A percentile compares a stretch with the other conserved stretches of the same genome.
phyloP scores from a whole-genome alignment of 2,888 invertebrate genomes.

The Strigamia crassipes region DNA sequence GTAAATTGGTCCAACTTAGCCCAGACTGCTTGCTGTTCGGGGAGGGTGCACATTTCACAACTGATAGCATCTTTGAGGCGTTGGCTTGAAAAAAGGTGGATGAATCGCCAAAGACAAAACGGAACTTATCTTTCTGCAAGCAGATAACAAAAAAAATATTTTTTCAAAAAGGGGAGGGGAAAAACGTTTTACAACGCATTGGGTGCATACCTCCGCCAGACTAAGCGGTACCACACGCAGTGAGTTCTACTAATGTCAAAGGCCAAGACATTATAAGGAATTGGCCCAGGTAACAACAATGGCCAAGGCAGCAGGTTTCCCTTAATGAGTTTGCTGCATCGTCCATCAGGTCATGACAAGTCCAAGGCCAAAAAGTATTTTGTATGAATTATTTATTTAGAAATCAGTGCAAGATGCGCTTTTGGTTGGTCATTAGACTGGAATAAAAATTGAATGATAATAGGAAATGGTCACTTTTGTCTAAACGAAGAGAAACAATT shows the following conservation, averaged over 20 bases:
- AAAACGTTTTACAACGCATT: conserved; percentile 17
- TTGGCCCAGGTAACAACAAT: conserved; percentile 42
- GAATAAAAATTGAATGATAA: conserved; percentile 12
- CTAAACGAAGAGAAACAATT: conserved; percentile 1
- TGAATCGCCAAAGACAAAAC: conserved; percentile 42
- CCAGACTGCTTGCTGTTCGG: conserved; percentile 29
- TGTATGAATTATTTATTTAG: conserved; percentile 35
- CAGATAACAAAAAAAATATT: conserved; percentile 19
- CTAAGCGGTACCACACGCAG: conserved; percentile 35
- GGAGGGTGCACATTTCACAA: conserved; percentile 31
- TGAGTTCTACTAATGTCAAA: conserved; percentile 26
- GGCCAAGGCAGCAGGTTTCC: conserved; percentile 38
- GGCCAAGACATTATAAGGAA: conserved; percentile 29
- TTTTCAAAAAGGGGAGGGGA: background rate
- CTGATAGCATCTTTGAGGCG: conserved; percentile 34
- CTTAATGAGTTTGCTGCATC: conserved; percentile 35
- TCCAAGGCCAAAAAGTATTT: conserved; percentile 25
- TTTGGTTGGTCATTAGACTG: conserved; percentile 1
- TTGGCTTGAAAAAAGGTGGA: conserved; percentile 32
- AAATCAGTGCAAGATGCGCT: conserved; percentile 6
- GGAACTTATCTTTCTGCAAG: conserved; percentile 2
- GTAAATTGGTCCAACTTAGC: conserved; percentile 40
- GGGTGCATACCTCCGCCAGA: conserved; percentile 32
- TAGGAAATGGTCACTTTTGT: conserved; percentile 2
- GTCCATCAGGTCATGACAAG: conserved; percentile 38